These are phyloP conservation scores for Drosophila bocki DNA, from an alignment of 1,140 invertebrate genomes.

Conservation along the genomic window DNA sequence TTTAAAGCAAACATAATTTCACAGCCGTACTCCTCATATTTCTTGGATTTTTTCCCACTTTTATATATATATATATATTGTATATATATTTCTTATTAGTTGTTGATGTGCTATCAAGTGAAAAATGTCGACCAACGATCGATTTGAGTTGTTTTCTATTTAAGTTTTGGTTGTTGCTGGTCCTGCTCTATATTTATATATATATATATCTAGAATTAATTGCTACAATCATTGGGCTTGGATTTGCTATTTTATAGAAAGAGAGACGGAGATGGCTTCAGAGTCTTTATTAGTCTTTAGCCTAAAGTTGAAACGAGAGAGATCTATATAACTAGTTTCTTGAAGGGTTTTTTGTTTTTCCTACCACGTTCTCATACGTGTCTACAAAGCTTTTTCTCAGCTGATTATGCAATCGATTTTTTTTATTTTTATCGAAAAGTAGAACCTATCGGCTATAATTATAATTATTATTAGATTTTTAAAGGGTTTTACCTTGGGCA, in stretches of 20 bases:
- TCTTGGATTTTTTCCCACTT: constrained; percentile 25
- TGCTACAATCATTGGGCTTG: constrained; percentile 18
- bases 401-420: constrained; percentile 42
- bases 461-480: constrained; percentile 21
- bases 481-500: constrained; percentile 40
- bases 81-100: constrained; percentile 12
- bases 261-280: constrained; percentile 61
- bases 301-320: constrained; percentile 47
- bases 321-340: constrained; percentile 16
- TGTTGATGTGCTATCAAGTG: constrained; percentile 27
- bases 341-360: constrained; percentile 7
- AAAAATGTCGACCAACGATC: constrained; percentile 21
- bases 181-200: constrained; percentile 57
- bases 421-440: neutral
- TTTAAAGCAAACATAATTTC: constrained; percentile 70
- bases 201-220: constrained; percentile 18
- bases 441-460: constrained; percentile 19
- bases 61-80: constrained; percentile 10
- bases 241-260: constrained; percentile 27
- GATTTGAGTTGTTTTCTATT: constrained; percentile 22
- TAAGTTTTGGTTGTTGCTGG: constrained; percentile 48
- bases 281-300: constrained; percentile 52
- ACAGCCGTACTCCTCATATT: constrained; percentile 70
- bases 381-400: constrained; percentile 42
- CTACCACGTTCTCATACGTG: constrained; percentile 6